These are phyloP conservation scores for Agonum fuliginosum DNA, from an alignment of 2,888 invertebrate species.

Conservation along the genomic window DNA sequence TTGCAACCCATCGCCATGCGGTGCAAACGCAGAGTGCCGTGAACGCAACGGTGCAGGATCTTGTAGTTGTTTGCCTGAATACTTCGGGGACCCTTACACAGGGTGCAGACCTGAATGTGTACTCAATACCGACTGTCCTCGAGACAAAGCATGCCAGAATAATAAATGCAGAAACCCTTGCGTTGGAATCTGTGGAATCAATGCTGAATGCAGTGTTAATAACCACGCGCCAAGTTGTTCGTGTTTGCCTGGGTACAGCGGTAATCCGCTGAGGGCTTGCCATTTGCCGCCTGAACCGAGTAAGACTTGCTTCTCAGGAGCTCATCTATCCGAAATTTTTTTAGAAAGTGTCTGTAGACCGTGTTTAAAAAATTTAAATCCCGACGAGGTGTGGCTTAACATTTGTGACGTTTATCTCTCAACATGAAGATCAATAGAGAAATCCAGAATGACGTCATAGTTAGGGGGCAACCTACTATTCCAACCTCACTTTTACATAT, in stretches of 20 bases:
- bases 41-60: constrained; percentile 88
- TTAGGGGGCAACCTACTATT: no score
- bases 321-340: constrained; percentile 1
- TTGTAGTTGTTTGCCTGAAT: constrained; percentile 87
- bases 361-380: no score
- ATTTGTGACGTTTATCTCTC: no score
- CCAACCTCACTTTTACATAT: no score
- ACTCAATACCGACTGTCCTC: constrained; percentile 88
- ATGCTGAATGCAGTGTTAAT: constrained; percentile 87
- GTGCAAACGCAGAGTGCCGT: constrained; percentile 89
- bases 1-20: constrained; percentile 90
- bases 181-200: constrained; percentile 87
- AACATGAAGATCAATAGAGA: no score
- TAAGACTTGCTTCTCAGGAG: constrained; percentile 66
- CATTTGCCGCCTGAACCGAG: constrained; percentile 74
- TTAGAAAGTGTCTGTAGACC: no score
- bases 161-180: constrained; percentile 91
- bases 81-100: constrained; percentile 89
- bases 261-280: constrained; percentile 86
- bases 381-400: no score
- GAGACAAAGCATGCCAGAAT: constrained; percentile 85
- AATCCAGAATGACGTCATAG: no score
- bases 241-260: constrained; percentile 84
- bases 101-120: constrained; percentile 93
- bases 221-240: constrained; percentile 89